phyloP scores from a whole-genome alignment of 2,113 vertebrate genomes.

The Ariopsis seemanni region DNA sequence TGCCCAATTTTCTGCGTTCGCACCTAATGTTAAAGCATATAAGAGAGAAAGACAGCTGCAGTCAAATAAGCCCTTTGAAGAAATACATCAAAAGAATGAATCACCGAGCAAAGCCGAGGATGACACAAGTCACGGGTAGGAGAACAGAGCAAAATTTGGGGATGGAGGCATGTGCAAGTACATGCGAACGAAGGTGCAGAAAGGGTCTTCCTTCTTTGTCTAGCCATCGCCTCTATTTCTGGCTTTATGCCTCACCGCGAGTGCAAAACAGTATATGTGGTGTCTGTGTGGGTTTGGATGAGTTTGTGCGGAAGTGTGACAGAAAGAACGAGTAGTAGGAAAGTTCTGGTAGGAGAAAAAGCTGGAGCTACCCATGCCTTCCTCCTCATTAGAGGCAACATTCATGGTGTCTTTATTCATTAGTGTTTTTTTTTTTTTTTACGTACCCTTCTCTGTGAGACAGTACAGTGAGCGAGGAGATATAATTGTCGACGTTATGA shows the following conservation, averaged over 20 bases:
- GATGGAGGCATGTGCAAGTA: constrained; percentile 13
- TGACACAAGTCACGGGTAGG: constrained; percentile 46
- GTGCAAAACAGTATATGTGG: constrained; percentile 13
- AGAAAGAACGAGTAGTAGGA: background rate
- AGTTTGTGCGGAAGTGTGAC: constrained; percentile 25
- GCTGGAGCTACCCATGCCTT: background rate
- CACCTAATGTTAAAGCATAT: constrained; percentile 60
- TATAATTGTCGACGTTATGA: background rate
- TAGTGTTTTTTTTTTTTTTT: background rate
- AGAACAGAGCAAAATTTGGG: constrained; percentile 40
- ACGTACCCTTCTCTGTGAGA: background rate
- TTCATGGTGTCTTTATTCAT: constrained; percentile 1
- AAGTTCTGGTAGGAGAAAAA: background rate
- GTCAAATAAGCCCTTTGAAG: constrained; percentile 70
- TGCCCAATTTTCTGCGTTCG: constrained; percentile 62
- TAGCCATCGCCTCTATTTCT: constrained; percentile 22
- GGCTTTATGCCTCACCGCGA: constrained; percentile 4
- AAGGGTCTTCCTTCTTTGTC: constrained; percentile 22
- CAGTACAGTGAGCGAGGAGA: background rate
- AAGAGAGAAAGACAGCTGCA: constrained; percentile 66
- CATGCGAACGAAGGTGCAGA: constrained; percentile 1
- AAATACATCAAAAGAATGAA: constrained; percentile 72
- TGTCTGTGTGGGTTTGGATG: constrained; percentile 21
- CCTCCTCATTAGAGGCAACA: constrained; percentile 1
- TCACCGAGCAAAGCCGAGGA: constrained; percentile 56